Percentiles rank a stretch among this genome's conserved stretches.
These are phyloP conservation scores for Darevskia nairensis DNA, from an alignment of 2,797 vertebrate species.

Conservation along the genomic window DNA sequence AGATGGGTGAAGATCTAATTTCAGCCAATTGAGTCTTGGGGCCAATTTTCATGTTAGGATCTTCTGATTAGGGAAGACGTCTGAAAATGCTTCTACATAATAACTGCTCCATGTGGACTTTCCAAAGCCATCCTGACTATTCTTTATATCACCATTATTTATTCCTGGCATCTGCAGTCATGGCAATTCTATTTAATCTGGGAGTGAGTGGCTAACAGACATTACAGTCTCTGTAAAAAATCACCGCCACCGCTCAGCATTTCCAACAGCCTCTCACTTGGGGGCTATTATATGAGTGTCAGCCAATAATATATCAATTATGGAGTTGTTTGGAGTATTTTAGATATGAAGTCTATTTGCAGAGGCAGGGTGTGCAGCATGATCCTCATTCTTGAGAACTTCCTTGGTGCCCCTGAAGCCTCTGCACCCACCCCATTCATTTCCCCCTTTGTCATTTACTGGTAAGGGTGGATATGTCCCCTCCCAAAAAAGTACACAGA, in stretches of 20 bases:
- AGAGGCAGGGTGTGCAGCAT: neutral
- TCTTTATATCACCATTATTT: neutral
- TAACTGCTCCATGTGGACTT: neutral
- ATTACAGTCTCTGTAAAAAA: neutral
- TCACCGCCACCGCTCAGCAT: neutral
- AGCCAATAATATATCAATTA: neutral
- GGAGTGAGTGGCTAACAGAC: neutral
- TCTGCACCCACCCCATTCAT: no score
- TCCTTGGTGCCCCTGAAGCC: no score
- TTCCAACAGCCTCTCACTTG: neutral
- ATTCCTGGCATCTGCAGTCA: neutral
- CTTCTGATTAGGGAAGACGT: neutral
- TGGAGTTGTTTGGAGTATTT: neutral
- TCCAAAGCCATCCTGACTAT: neutral
- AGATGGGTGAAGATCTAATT: neutral
- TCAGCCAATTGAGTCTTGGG: neutral
- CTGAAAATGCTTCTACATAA: neutral
- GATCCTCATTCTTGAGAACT: no score
- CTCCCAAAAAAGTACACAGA: no score
- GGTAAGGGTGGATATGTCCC: no score
- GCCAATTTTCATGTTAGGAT: neutral
- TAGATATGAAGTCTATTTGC: neutral
- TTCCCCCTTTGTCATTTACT: no score
- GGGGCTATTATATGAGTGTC: neutral
- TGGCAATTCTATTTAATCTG: neutral